A percentile compares a stretch with the other conserved stretches of the same genome.
phyloP scores from a whole-genome alignment of 2,797 vertebrate genomes.

The Moxostoma hubbsi region DNA sequence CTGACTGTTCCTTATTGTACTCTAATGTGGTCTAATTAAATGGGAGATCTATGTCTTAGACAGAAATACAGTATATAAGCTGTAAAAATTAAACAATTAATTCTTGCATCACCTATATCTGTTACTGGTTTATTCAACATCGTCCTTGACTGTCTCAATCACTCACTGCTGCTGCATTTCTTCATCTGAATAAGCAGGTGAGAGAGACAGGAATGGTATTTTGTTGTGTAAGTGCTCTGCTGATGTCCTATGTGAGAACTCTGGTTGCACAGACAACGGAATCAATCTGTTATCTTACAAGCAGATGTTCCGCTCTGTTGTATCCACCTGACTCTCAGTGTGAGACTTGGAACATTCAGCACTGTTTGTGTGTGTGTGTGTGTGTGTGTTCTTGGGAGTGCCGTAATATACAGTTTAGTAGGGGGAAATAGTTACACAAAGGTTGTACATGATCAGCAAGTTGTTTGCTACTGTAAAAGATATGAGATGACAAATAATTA shows the following conservation, averaged over 20 bases:
- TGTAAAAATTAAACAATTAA: slow-evolving; percentile 21
- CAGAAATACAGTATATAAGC: neutral
- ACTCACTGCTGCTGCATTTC: neutral
- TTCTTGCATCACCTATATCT: slow-evolving; percentile 4
- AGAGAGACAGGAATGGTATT: slow-evolving; percentile 10
- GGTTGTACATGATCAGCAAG: neutral
- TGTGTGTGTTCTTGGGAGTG: neutral
- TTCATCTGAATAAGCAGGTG: slow-evolving; percentile 33
- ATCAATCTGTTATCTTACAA: slow-evolving; percentile 37
- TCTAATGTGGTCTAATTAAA: slow-evolving; percentile 2
- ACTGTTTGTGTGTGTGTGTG: neutral
- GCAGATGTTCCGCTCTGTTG: slow-evolving; percentile 40
- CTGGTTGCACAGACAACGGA: slow-evolving; percentile 7
- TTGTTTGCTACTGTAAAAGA: neutral
- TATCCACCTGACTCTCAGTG: slow-evolving; percentile 28
- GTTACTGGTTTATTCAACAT: neutral
- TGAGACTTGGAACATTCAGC: slow-evolving; percentile 14
- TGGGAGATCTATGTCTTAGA: slow-evolving; percentile 7
- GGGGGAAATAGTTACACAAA: neutral
- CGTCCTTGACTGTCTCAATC: neutral
- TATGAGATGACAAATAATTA: neutral
- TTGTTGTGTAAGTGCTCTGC: slow-evolving; percentile 31
- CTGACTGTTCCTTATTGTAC: neutral
- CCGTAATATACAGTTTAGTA: neutral
- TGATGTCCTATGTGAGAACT: slow-evolving; percentile 3